These are phyloP conservation scores for Horisme vitalbata DNA, from an alignment of 2,888 invertebrate genomes.

Conservation along the genomic window DNA sequence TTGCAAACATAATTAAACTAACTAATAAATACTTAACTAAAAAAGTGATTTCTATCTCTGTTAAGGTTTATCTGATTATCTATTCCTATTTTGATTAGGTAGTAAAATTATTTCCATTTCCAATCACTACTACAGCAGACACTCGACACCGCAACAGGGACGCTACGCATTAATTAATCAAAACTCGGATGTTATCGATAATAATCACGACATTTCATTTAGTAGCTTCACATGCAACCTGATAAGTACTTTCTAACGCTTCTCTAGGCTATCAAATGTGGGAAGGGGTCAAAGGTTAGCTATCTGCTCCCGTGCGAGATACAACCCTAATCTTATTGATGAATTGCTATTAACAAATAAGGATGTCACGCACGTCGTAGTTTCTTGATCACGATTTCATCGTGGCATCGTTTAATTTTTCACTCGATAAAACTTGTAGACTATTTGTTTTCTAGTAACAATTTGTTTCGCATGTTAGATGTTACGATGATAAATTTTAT, in stretches of 20 bases:
- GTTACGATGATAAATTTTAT: slow-evolving; percentile 14
- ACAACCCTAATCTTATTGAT: slow-evolving; percentile 48
- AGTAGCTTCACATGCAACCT: slow-evolving; percentile 34
- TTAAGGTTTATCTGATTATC: slow-evolving; percentile 9
- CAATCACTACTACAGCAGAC: slow-evolving; percentile 19
- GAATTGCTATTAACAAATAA: slow-evolving; percentile 41
- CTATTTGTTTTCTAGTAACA: too few relatives aligned
- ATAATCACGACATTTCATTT: slow-evolving; percentile 66
- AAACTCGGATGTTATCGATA: slow-evolving; percentile 56
- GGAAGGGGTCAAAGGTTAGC: slow-evolving; percentile 66
- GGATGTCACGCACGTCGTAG: slow-evolving; percentile 33
- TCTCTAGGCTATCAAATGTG: slow-evolving; percentile 56
- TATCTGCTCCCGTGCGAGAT: slow-evolving; percentile 59
- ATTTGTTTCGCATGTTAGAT: slow-evolving; percentile 21
- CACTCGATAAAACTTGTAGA: slow-evolving; percentile 21
- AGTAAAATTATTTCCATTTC: slow-evolving; percentile 2
- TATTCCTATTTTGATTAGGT: slow-evolving; percentile 7
- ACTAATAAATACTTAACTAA: too few relatives aligned
- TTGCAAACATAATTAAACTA: too few relatives aligned
- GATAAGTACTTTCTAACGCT: slow-evolving; percentile 72
- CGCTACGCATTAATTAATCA: slow-evolving; percentile 58
- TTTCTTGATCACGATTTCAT: slow-evolving; percentile 24
- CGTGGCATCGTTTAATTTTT: slow-evolving; percentile 15
- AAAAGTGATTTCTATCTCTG: too few relatives aligned
- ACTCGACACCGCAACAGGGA: slow-evolving; percentile 29